Percentiles rank a stretch among this genome's conserved stretches.
phyloP scores from a whole-genome alignment of 2,888 invertebrate genomes.

The Drosophila planitibia region DNA sequence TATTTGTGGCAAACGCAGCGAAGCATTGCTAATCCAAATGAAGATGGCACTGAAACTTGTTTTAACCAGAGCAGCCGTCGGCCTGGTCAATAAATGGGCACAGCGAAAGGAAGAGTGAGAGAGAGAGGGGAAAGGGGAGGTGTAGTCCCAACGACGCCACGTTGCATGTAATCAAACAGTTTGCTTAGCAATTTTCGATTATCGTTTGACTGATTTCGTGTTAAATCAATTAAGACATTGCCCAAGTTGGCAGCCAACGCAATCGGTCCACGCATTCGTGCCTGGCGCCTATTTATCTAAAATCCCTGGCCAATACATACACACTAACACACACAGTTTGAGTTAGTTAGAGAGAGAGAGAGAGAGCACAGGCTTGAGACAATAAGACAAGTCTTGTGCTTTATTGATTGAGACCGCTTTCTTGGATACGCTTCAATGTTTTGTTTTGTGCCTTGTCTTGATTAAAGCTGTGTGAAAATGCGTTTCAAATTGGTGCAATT shows the following conservation, averaged over 20 bases:
- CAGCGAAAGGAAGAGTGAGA: neutral
- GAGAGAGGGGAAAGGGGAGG: neutral
- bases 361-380: constrained; percentile 20
- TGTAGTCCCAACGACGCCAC: constrained; percentile 30
- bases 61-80: constrained; percentile 14
- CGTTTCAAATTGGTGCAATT: constrained; percentile 65
- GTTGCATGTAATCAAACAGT: constrained; percentile 82
- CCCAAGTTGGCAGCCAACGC: constrained; percentile 55
- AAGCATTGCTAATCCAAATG: constrained; percentile 62
- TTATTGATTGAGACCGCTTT: constrained; percentile 63
- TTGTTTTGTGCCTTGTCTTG: constrained; percentile 36
- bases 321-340: constrained; percentile 4
- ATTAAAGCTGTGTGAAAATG: constrained; percentile 50
- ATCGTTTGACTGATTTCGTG: constrained; percentile 81
- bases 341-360: constrained; percentile 1
- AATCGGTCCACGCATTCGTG: constrained; percentile 57
- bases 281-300: constrained; percentile 72
- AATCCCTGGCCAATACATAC: constrained; percentile 59
- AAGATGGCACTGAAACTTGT: constrained; percentile 37
- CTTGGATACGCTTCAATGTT: constrained; percentile 18
- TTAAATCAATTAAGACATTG: constrained; percentile 81
- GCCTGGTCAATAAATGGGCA: constrained; percentile 48
- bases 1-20: constrained; percentile 58
- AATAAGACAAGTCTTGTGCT: constrained; percentile 47
- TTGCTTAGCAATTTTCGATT: constrained; percentile 81